A percentile compares a stretch with the other conserved stretches of the same genome.
These are phyloP conservation scores for Miltochrista miniata DNA, from an alignment of 2,888 invertebrate genomes.

Conservation along the genomic window DNA sequence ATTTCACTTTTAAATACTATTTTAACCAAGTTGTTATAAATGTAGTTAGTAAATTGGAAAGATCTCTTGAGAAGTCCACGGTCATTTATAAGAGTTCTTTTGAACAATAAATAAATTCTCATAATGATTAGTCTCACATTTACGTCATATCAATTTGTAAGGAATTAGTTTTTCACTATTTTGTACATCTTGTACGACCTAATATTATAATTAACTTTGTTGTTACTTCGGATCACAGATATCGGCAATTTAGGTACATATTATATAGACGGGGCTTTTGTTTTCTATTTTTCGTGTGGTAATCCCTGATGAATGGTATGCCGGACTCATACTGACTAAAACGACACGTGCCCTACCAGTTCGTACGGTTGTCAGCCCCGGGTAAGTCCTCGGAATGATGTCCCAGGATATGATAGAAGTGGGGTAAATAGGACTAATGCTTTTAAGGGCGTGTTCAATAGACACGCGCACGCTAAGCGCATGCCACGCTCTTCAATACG, in stretches of 20 bases:
- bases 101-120: conserved; percentile 71
- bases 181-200: conserved; percentile 47
- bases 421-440: too few species aligned
- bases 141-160: conserved; percentile 75
- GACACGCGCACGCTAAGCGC: too few species aligned
- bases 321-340: too few species aligned
- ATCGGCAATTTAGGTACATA: conserved; percentile 19
- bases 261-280: background rate
- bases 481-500: too few species aligned
- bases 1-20: conserved; percentile 79
- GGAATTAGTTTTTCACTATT: conserved; percentile 53
- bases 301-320: too few species aligned
- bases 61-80: conserved; percentile 78
- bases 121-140: conserved; percentile 63
- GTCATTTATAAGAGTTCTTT: conserved; percentile 78
- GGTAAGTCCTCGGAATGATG: too few species aligned
- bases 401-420: too few species aligned
- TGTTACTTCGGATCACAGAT: conserved; percentile 38
- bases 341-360: too few species aligned
- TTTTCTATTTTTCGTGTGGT: too few species aligned
- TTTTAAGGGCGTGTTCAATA: too few species aligned
- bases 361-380: too few species aligned
- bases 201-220: conserved; percentile 30
- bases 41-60: conserved; percentile 80
- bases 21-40: conserved; percentile 81